These are phyloP conservation scores for Temnothorax ravouxi DNA, from an alignment of 2,888 invertebrate species.

Conservation along the genomic window DNA sequence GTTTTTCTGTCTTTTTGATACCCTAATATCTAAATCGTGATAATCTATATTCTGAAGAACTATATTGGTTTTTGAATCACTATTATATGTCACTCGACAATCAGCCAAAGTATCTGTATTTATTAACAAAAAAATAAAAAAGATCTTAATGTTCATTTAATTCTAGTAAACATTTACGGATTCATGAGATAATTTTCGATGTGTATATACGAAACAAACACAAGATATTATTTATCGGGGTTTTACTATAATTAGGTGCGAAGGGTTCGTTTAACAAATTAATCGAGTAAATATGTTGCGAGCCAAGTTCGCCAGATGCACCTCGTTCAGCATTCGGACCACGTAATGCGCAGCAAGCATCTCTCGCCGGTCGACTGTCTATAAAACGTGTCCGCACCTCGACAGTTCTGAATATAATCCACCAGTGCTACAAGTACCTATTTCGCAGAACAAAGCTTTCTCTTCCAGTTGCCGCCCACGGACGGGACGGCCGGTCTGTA, in stretches of 20 bases:
- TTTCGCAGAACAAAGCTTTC: slow-evolving; percentile 49
- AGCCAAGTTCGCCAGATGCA: not conserved
- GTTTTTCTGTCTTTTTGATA: not conserved
- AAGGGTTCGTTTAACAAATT: slow-evolving; percentile 21
- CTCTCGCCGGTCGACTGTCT: slow-evolving; percentile 8
- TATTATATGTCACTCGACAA: no score
- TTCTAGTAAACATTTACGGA: not conserved
- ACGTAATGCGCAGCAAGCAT: slow-evolving; percentile 39
- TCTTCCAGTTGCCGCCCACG: not conserved
- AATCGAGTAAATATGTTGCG: slow-evolving; percentile 11
- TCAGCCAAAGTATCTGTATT: not conserved
- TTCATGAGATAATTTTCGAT: not conserved
- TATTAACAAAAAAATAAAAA: not conserved
- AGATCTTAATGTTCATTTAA: not conserved
- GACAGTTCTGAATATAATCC: slow-evolving; percentile 32
- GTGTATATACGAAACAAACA: not conserved
- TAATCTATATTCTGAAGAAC: not conserved
- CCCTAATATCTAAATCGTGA: not conserved
- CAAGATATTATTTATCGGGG: not conserved
- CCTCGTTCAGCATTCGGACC: slow-evolving; percentile 5
- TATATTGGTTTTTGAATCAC: not conserved
- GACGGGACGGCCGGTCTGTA: not conserved
- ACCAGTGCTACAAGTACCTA: slow-evolving; percentile 26
- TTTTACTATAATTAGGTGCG: slow-evolving; percentile 8
- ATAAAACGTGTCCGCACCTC: slow-evolving; percentile 44